phyloP scores from a whole-genome alignment of 2,888 invertebrate species.

The Pseudococcus jackbeardsleyi region DNA sequence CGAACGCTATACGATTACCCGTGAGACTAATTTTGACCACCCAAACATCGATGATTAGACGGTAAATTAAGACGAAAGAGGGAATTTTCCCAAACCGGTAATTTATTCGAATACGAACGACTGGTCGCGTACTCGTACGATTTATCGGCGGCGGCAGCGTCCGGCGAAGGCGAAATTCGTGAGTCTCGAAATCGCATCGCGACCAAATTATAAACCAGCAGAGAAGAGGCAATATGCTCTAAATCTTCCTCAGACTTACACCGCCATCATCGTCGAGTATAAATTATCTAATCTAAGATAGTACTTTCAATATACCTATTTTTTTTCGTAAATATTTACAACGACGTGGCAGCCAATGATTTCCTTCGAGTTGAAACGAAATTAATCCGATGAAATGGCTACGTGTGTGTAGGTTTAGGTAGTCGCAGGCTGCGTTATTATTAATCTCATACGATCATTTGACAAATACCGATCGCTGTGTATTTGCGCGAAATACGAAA shows the following conservation, averaged over 20 bases:
- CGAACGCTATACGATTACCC: neutral
- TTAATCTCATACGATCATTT: neutral
- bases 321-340: no score
- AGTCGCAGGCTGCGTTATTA: neutral
- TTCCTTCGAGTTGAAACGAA: no score
- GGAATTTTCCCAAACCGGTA: constrained; percentile 7
- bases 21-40: constrained; percentile 19
- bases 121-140: neutral
- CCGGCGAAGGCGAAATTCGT: neutral
- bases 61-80: neutral
- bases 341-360: no score
- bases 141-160: neutral
- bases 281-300: no score
- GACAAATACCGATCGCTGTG: neutral
- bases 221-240: neutral
- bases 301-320: no score
- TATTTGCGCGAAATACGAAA: no score
- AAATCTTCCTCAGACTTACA: neutral
- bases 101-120: neutral
- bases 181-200: neutral
- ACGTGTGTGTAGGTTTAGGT: neutral
- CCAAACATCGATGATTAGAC: constrained; percentile 11
- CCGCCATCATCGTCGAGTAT: no score
- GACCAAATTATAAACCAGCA: neutral
- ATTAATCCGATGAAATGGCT: neutral